Base-by-base conservation (phyloP, 2,113 vertebrate genomes). In the Gavia stellata region DNA sequence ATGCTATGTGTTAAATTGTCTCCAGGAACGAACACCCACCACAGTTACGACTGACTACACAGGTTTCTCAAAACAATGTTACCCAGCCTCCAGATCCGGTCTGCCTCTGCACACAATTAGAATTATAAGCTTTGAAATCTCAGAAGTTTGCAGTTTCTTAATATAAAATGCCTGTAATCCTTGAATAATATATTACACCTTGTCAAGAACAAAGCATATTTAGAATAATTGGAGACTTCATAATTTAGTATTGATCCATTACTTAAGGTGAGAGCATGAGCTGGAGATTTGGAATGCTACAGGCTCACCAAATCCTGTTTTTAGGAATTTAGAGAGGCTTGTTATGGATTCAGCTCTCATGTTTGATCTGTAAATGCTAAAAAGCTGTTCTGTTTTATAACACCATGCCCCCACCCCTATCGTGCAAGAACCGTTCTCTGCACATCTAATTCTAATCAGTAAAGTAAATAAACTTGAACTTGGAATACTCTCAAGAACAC, bases 401-500 rank as follows among this genome's bases (percentile, higher is more conserved):
- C 49, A 58, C 59, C 38, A 26, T 10, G 28, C 21, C 68, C 17
- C 67, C 74, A 71, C 78, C 79, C 78, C 71, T 79, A 3, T 87
- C 44, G 6, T 80, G 82, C 11, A 49, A 84, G 80, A 77, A 8
- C 59, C 68, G 10, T 17, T 88, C 71, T 65, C 68, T 77, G 82
- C 40, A 86, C 91, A 75, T 90, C 66, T 68, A 56, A 80, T 91
- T 88, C 86, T 89, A 86, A 81, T 81, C 79, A 83, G 67, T 62
- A 86, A 88, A 86, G 40, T 95, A 94, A 94, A 97, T 90, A 96
- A 96, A 95, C 65, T 96, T 92, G 95, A 90, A 88, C 84, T 90
- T 63, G 89, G 93, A 71, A 82, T 68, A 81, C 53, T 89, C 83
- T 79, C 29, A 63, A 81, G 88, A 83, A 58, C 80, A 82, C 90